Conservation (phyloP, 2,888 invertebrate genomes). For the Drosophila melanocephala region DNA sequence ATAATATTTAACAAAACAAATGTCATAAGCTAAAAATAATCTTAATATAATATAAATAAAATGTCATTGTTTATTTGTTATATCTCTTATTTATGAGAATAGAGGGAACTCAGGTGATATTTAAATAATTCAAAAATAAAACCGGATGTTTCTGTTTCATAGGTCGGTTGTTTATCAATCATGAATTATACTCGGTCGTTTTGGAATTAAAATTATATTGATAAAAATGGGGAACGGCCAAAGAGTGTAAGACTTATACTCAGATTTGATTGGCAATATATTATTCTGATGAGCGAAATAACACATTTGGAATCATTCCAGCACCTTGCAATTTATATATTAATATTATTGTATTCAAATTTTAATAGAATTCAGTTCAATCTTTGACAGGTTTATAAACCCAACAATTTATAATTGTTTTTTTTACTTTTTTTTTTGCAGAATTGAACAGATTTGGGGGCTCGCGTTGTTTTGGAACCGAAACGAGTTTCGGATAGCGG, state of each 20-base stretch:
- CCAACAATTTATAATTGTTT: not conserved
- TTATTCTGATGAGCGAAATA: not conserved
- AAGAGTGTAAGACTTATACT: not conserved
- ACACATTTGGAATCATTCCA: not conserved
- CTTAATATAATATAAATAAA: not conserved
- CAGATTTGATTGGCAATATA: not conserved
- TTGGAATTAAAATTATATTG: not conserved
- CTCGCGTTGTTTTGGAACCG: constrained; percentile 22
- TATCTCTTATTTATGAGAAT: not conserved
- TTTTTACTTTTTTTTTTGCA: not conserved
- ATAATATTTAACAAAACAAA: not conserved
- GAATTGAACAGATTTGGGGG: constrained; percentile 15
- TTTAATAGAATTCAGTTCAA: not conserved
- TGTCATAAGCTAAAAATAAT: not conserved
- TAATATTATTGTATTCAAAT: not conserved
- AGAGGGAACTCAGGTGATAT: not conserved
- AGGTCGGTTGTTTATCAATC: not conserved
- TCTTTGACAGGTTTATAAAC: not conserved
- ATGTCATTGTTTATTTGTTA: not conserved
- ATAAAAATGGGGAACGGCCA: not conserved
- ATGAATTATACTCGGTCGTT: not conserved
- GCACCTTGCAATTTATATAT: not conserved
- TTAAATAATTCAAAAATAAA: not conserved
- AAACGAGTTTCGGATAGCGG: constrained; percentile 34
- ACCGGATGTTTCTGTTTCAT: not conserved